Evolutionary conservation across 2,797 vertebrate genomes (phyloP), one percentile per base, ranked within the genome.

Genomic region (Peromyscus attwateri): DNA sequence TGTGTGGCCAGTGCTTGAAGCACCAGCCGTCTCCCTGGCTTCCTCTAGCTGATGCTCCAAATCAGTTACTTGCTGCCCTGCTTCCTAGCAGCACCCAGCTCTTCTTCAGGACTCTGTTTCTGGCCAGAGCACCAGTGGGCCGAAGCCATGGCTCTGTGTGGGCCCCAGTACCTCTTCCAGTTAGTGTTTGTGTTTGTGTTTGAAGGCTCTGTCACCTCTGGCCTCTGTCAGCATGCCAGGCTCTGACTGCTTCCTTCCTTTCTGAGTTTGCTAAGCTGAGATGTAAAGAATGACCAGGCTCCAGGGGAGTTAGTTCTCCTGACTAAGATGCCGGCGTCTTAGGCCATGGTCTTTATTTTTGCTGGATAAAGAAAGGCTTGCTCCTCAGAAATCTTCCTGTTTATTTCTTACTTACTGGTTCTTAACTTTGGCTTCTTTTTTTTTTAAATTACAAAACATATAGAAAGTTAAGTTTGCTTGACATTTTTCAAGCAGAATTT

Each of bases 341-440:
- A 37, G 66, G 49, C n/a, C 55, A 19, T 1, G 12, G 1, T 46
- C 21, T 87, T 68, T 92, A 76, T 73, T 88, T 43, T 71, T 55
- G 46, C 34, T 55, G 68, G 46, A 16, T 70, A 87, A 92, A 79
- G 68, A 29, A 14, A 40, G 49, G n/a, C 66, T 81, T 89, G 23
- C 55, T 91, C 37, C 62, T 95, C 27, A 75, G 66, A 93, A 70
- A 21, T 73, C 31, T 95, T 81, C n/a, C 37, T 91, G 14, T 62
- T 64, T 64, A 17, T 68, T 88, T 46, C 73, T 52, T 77, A 31
- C 14, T 12, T 89, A 55, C 11, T 93, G n/a, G 14, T 64, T 81
- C 68, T 94, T 37, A 46, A 5, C 75, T 77, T 77, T 4, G 13
- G 25, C 8, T 76, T 27, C 17, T 70, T 40, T 31, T 46, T 81